A percentile compares a stretch with the other conserved stretches of the same genome.
These are phyloP conservation scores for Drosophila bunnanda DNA, from an alignment of 2,888 invertebrate genomes.

Conservation along the genomic window DNA sequence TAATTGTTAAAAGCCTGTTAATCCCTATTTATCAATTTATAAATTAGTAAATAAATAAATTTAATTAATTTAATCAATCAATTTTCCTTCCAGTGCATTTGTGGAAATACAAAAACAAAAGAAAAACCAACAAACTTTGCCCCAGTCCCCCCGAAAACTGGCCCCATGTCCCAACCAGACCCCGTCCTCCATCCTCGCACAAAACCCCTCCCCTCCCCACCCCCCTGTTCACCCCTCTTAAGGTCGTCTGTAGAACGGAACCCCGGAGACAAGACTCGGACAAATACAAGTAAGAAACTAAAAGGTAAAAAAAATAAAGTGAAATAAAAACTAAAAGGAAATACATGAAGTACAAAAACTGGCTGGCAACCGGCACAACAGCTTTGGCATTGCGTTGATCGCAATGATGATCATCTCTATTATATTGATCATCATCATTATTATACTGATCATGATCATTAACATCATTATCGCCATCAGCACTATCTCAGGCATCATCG, in stretches of 20 bases:
- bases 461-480: slow-evolving; percentile 25
- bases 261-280: slow-evolving; percentile 55
- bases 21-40: background rate
- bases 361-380: slow-evolving; percentile 50
- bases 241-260: slow-evolving; percentile 79
- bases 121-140: slow-evolving; percentile 66
- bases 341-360: slow-evolving; percentile 9
- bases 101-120: slow-evolving; percentile 36
- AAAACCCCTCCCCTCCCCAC: slow-evolving; percentile 19
- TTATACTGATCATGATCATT: slow-evolving; percentile 27
- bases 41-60: background rate
- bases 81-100: background rate
- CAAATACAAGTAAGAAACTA: slow-evolving; percentile 10
- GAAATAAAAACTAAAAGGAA: background rate
- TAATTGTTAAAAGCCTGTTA: background rate
- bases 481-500: slow-evolving; percentile 34
- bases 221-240: slow-evolving; percentile 64
- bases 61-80: too few relatives aligned
- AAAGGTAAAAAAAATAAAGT: slow-evolving; percentile 11
- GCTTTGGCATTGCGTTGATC: slow-evolving; percentile 44
- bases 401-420: slow-evolving; percentile 17
- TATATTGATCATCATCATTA: slow-evolving; percentile 18
- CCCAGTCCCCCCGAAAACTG: slow-evolving; percentile 71
- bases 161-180: slow-evolving; percentile 7
- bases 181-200: slow-evolving; percentile 12